phyloP scores from a whole-genome alignment of 2,113 vertebrate genomes.

The Lasiurus borealis region DNA sequence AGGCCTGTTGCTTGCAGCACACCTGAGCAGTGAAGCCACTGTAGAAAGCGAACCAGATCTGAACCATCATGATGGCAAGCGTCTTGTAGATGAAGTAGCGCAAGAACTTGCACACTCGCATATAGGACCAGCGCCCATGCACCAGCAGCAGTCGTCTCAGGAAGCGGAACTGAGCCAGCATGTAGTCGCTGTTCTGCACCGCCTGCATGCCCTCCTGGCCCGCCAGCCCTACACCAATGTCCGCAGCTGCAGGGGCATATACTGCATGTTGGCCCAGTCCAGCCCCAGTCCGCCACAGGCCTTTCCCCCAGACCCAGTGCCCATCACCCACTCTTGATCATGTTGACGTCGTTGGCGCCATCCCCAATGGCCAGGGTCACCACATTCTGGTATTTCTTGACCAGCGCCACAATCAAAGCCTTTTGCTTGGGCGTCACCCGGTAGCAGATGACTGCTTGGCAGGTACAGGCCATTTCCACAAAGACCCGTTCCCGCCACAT shows the following conservation, averaged over 20 bases:
- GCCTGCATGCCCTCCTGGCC: slow-evolving; percentile 96
- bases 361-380: slow-evolving; percentile 95
- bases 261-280: accelerated
- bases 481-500: slow-evolving; percentile 87
- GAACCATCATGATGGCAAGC: slow-evolving; percentile 89
- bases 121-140: slow-evolving; percentile 96
- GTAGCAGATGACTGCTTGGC: slow-evolving; percentile 95
- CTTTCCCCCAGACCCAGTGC: accelerated
- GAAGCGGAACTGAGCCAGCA: slow-evolving; percentile 93
- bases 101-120: slow-evolving; percentile 93
- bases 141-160: slow-evolving; percentile 93
- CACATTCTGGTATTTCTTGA: slow-evolving; percentile 90
- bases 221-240: slow-evolving; percentile 94
- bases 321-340: slow-evolving; percentile 94
- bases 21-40: slow-evolving; percentile 93
- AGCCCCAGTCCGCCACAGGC: accelerated
- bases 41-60: slow-evolving; percentile 94
- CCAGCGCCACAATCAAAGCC: slow-evolving; percentile 90
- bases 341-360: slow-evolving; percentile 96
- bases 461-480: slow-evolving; percentile 90
- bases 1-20: accelerated
- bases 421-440: slow-evolving; percentile 97
- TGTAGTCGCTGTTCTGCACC: slow-evolving; percentile 93
- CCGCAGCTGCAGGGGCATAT: slow-evolving; percentile 86
- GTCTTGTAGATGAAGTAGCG: slow-evolving; percentile 96